Evolutionary conservation across 2,888 invertebrate genomes (phyloP).

Genomic region (Drosophila neonasuta): DNA sequence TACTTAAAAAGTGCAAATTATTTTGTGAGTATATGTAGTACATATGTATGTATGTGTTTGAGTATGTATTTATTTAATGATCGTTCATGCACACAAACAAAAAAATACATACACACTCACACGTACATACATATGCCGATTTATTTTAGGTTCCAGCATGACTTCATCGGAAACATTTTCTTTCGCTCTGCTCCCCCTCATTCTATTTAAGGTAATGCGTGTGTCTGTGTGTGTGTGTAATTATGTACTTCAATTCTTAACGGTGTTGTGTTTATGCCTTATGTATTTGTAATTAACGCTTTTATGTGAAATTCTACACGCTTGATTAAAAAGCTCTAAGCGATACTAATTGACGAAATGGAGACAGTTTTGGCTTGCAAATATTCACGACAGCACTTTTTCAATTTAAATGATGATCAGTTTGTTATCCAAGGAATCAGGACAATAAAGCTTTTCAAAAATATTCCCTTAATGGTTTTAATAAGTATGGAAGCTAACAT

Average conservation of each 20-base stretch:
- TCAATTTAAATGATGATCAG: slow-evolving; percentile 21
- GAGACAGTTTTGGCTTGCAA: slow-evolving; percentile 47
- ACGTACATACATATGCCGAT: slow-evolving; percentile 46
- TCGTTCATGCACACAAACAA: slow-evolving; percentile 38
- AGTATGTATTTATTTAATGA: slow-evolving; percentile 61
- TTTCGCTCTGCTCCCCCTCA: slow-evolving; percentile 27
- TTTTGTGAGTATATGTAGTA: slow-evolving; percentile 19
- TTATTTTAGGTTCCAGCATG: slow-evolving; percentile 74
- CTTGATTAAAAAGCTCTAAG: slow-evolving; percentile 55
- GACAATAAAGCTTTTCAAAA: not conserved
- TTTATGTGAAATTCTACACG: slow-evolving; percentile 68
- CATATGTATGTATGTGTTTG: slow-evolving; percentile 4
- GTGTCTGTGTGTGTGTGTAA: slow-evolving; percentile 29
- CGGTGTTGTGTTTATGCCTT: slow-evolving; percentile 48
- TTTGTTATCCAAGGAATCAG: not conserved
- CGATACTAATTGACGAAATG: slow-evolving; percentile 60
- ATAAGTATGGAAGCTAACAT: too few relatives aligned
- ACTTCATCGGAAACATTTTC: slow-evolving; percentile 67
- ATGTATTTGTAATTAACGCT: slow-evolving; percentile 64
- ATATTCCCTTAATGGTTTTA: too few relatives aligned
- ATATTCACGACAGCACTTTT: slow-evolving; percentile 16
- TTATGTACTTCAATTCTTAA: slow-evolving; percentile 61
- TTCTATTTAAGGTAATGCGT: slow-evolving; percentile 11
- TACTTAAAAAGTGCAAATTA: slow-evolving; percentile 72
- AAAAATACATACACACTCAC: slow-evolving; percentile 16